Percentiles rank a stretch among this genome's conserved stretches.
Evolutionary conservation across 2,797 vertebrate genomes (phyloP).

Genomic region (Cryptoprocta ferox): DNA sequence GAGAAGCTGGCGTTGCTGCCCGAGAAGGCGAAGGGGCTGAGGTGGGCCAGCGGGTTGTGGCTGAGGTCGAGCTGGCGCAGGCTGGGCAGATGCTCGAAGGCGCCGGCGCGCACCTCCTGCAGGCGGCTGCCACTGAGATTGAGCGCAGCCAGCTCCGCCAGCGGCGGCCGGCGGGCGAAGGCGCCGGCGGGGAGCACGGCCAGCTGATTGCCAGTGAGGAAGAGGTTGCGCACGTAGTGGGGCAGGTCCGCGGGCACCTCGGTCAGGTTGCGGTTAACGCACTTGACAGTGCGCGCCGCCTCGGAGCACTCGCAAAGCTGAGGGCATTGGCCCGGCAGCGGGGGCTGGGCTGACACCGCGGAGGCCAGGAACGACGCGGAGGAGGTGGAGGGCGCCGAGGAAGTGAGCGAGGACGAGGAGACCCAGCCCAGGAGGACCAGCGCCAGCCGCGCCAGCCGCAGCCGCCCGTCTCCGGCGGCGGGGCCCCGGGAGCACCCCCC

Average conservation of each 20-base stretch:
- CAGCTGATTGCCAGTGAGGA: conserved; percentile 92
- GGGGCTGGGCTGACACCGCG: conserved; percentile 58
- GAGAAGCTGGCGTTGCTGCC: conserved; percentile 72
- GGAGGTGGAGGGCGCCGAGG: conserved; percentile 49
- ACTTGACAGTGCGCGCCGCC: conserved; percentile 90
- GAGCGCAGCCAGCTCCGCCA: conserved; percentile 89
- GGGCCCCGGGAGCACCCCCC: conserved; percentile 60
- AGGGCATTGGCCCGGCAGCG: conserved; percentile 87
- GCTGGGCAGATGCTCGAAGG: conserved; percentile 91
- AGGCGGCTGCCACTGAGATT: conserved; percentile 92
- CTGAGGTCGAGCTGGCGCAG: conserved; percentile 93
- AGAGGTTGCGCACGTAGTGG: conserved; percentile 88
- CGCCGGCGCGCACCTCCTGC: conserved; percentile 85
- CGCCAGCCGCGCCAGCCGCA: conserved; percentile 82
- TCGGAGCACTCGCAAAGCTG: conserved; percentile 89
- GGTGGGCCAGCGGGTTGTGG: conserved; percentile 88
- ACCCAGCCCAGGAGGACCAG: conserved; percentile 81
- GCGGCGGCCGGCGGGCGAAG: conserved; percentile 86
- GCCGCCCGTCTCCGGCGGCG: conserved; percentile 68
- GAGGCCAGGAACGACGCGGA: conserved; percentile 11
- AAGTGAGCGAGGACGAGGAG: conserved; percentile 73
- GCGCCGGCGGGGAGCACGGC: conserved; percentile 85
- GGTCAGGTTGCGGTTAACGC: conserved; percentile 90
- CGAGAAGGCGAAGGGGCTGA: conserved; percentile 88
- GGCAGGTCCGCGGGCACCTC: conserved; percentile 91